phyloP scores from a whole-genome alignment of 2,797 vertebrate genomes.

The Alcedo atthis region DNA sequence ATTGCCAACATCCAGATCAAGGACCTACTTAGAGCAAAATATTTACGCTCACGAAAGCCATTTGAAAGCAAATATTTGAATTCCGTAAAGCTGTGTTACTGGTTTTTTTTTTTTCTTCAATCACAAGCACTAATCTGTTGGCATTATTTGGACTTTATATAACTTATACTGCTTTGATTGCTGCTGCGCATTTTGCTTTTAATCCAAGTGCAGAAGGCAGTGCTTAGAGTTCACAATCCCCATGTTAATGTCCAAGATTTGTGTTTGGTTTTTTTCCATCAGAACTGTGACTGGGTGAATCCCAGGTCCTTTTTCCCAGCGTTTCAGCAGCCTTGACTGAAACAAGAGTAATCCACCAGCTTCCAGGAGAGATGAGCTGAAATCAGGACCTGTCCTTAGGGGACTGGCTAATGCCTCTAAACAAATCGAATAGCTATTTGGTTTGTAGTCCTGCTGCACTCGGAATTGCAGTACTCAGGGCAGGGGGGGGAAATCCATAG shows the following conservation, averaged over 20 bases:
- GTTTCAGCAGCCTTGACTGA: not conserved
- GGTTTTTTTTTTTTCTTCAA: not conserved
- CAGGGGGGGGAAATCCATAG: slow-evolving; percentile 13
- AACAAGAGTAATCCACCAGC: not conserved
- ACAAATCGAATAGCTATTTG: slow-evolving; percentile 14
- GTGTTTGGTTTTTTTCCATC: not conserved
- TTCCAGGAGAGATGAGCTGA: not conserved
- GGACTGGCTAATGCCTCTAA: slow-evolving; percentile 6
- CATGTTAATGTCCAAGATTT: not conserved
- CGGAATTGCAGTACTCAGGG: not conserved
- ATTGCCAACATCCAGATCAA: slow-evolving; percentile 43
- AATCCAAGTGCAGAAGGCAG: not conserved
- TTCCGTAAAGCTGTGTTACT: not conserved
- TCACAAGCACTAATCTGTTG: not conserved
- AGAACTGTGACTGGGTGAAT: not conserved
- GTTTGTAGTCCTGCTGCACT: not conserved
- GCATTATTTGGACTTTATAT: not conserved
- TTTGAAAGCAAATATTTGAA: slow-evolving; percentile 25
- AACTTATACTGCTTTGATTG: not conserved
- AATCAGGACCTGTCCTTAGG: not conserved
- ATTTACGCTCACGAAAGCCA: not conserved
- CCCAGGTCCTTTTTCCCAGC: not conserved
- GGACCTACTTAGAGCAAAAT: slow-evolving; percentile 41
- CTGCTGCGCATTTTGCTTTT: not conserved
- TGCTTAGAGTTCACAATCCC: not conserved